Evolutionary conservation across 2,113 vertebrate genomes (phyloP), one percentile per base, ranked within the genome.

Genomic region (Salvelinus fontinalis): DNA sequence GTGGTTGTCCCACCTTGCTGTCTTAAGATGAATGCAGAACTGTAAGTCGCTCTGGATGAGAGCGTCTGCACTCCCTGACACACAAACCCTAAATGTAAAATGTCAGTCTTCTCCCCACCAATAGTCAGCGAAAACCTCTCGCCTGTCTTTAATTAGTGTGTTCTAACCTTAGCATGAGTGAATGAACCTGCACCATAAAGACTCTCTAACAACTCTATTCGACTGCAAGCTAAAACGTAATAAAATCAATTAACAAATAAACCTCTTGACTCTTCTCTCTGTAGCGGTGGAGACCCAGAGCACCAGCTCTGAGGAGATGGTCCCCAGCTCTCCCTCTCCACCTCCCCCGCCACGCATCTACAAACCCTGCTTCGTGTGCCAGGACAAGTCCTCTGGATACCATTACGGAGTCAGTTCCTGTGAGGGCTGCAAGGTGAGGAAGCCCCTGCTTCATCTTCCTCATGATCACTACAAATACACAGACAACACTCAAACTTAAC

Each of bases 291-390:
- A 98, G 91, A 97, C 96, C 13, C 96, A 97, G 89, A 97, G 96
- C 92, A 96, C 94, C 84, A 97, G 96, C 89, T 97, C 96, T 3
- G 96, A 97, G 91, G 96, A 98, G 92, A 97, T 97, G 96, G 95
- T 96, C 73, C 96, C 96, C 87, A 96, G 95, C 86, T 97, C 96
- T 3, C 96, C 96, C 20, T 97, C 97, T 5, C 97, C 97, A 12
- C 97, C 97, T 22, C 97, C 96, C 0, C 96, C 96, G 0, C 97
- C 97, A 66, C 95, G 97, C 0, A 88, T 97, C 91, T 98, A 98
- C 93, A 98, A 98, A 89, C 97, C 97, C 1, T 98, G 97, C 88
- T 98, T 98, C 70, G 97, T 98, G 87, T 98, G 97, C 94, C 97
- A 97, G 82, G 96, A 98, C 93, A 97, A 97, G 92, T 97, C 96